Percentiles rank a stretch among this genome's conserved stretches.
Evolutionary conservation across 2,797 vertebrate species (phyloP).

Genomic region (Hoplostethus mediterraneus): DNA sequence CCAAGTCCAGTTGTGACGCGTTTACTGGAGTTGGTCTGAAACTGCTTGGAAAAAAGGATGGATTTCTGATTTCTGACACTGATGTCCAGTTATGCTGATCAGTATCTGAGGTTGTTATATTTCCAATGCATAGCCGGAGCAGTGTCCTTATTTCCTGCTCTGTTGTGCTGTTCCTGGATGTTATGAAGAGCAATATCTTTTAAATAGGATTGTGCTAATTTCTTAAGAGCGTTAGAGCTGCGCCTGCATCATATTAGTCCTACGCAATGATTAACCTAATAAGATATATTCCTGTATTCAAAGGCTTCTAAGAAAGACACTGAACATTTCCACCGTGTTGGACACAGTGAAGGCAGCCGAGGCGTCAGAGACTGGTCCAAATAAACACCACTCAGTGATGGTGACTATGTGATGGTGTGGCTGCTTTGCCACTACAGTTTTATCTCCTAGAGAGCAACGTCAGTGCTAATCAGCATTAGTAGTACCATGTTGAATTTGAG

Average conservation of each 20-base stretch:
- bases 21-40: no score
- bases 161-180: background rate
- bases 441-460: background rate
- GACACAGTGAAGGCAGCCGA: background rate
- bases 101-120: background rate
- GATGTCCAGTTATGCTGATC: background rate
- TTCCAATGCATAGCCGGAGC: background rate
- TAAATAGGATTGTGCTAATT: constrained; percentile 77
- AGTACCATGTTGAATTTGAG: background rate
- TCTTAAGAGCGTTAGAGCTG: constrained; percentile 54
- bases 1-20: no score
- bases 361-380: background rate
- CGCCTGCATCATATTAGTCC: constrained; percentile 9
- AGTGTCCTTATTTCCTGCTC: background rate
- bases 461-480: background rate
- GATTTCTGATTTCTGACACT: background rate
- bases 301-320: background rate
- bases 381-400: background rate
- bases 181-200: constrained; percentile 34
- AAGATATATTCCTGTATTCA: background rate
- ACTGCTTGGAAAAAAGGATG: no score
- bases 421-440: background rate
- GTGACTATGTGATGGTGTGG: background rate
- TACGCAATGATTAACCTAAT: constrained; percentile 19
- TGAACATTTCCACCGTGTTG: background rate